These are phyloP conservation scores for Caenorhabditis auriculariae DNA, from an alignment of 2,888 invertebrate species.

Conservation along the genomic window DNA sequence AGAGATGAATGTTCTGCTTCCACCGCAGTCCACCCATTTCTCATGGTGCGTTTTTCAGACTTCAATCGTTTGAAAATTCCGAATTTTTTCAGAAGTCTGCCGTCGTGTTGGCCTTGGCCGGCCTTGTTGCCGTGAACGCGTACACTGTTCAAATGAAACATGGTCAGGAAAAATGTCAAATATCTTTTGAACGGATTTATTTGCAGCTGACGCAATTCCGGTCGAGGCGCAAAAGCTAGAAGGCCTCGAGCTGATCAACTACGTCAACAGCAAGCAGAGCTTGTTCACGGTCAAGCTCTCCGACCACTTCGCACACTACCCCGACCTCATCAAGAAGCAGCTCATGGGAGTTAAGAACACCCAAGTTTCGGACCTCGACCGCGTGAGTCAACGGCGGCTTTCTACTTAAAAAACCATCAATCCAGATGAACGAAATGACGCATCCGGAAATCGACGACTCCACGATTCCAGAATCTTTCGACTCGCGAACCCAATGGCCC, in stretches of 20 bases:
- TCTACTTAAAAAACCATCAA: neutral
- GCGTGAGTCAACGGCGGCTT: constrained; percentile 8
- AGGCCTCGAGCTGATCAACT: constrained; percentile 42
- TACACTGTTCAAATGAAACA: constrained; percentile 22
- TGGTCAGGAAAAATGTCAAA: neutral
- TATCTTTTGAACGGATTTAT: constrained; percentile 2
- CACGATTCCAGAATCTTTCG: constrained; percentile 40
- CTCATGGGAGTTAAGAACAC: constrained; percentile 45
- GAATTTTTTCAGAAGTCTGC: constrained; percentile 18
- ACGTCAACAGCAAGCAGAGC: constrained; percentile 37
- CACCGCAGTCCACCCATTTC: no score
- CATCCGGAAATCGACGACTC: constrained; percentile 31
- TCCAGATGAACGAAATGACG: constrained; percentile 23
- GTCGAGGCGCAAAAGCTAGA: constrained; percentile 27
- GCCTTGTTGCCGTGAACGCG: constrained; percentile 16
- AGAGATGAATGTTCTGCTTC: no score
- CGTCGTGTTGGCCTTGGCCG: constrained; percentile 14
- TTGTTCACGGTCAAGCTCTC: constrained; percentile 32
- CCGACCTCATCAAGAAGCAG: constrained; percentile 29
- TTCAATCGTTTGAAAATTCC: no score
- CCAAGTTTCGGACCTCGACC: constrained; percentile 33
- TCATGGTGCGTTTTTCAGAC: no score
- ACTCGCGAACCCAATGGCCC: constrained; percentile 43
- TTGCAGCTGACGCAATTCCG: constrained; percentile 9
- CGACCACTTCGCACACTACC: constrained; percentile 27